These are phyloP conservation scores for Takifugu flavidus DNA, from an alignment of 2,113 vertebrate species.

Conservation along the genomic window DNA sequence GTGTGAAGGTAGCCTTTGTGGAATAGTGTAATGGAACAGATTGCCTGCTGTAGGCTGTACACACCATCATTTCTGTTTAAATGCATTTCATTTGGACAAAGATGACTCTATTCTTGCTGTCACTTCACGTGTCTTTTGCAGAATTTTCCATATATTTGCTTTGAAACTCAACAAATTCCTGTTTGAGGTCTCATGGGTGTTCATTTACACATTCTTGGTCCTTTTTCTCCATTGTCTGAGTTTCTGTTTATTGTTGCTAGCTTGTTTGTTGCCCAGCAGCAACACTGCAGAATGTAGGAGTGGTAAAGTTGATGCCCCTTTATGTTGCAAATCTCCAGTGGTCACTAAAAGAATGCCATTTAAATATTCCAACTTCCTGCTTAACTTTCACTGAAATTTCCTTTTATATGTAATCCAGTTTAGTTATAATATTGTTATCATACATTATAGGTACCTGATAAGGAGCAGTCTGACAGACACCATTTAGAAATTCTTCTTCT, in stretches of 20 bases:
- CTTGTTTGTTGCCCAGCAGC: constrained; percentile 30
- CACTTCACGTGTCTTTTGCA: neutral
- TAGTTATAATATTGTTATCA: no score
- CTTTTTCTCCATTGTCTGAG: constrained; percentile 10
- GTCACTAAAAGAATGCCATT: no score
- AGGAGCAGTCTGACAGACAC: neutral
- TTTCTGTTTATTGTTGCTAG: constrained; percentile 19
- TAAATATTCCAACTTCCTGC: neutral
- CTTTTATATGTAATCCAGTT: no score
- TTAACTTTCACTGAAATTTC: constrained; percentile 18
- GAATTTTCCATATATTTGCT: neutral
- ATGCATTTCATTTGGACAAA: constrained; percentile 33
- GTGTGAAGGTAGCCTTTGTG: constrained; percentile 56
- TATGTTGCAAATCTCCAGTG: no score
- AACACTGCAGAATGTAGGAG: constrained; percentile 8
- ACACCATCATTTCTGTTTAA: constrained; percentile 4
- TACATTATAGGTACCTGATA: neutral
- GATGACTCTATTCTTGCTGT: constrained; percentile 8
- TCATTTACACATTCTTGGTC: neutral
- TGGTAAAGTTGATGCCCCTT: no score
- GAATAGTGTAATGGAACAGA: neutral
- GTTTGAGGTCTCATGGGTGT: neutral
- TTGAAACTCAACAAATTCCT: neutral
- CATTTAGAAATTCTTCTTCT: neutral
- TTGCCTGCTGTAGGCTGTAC: constrained; percentile 6